Base-by-base conservation (phyloP, 2,113 vertebrate genomes). In the Excalfactoria chinensis region DNA sequence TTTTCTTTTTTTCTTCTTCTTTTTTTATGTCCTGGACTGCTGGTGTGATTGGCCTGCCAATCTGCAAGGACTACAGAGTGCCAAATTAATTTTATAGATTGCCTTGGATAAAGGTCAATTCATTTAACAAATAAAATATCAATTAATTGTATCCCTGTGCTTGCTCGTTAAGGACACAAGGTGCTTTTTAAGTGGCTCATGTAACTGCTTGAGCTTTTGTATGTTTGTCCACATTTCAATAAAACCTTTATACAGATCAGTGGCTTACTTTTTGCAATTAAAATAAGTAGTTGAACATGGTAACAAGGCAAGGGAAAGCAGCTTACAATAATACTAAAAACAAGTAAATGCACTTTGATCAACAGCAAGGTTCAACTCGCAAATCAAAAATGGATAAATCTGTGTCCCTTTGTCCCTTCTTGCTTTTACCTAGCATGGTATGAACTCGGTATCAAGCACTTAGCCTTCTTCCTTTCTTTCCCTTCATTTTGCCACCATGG, bases 111-210 rank as follows among this genome's bases (percentile, higher is more conserved):
- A 95, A 95, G 83, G 86, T 94, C 68, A 3, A 84, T 94, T 86
- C 76, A 88, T 91, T 95, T 93, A 93, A 73, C 69, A 95, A 90
- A 94, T 71, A 89, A 88, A 80, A 70, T 80, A 91, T 60, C 14
- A 68, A 56, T 80, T 86, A 94, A 91, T 86, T 91, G 68, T 90
- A 77, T 94, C 56, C 80, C 71, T 69, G 64, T 56, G 51, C 48
- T 90, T 88, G 55, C 20, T 86, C 60, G 77, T 80, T 86, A 84
- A 46, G 53, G 44, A 37, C 44, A 60, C 16, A 34, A 37, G 64
- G 46, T 90, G 72, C 46, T 48, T n/a, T 94, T 93, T 95, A 91
- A 93, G 68, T 90, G 46, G 49, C 71, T 92, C 64, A n/a, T 79
- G 68, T 83, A 86, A 89, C 93, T 68, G 46, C 55, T 28, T 43